Evolutionary conservation across 2,797 vertebrate genomes (phyloP).

Genomic region (Ibycter americanus): DNA sequence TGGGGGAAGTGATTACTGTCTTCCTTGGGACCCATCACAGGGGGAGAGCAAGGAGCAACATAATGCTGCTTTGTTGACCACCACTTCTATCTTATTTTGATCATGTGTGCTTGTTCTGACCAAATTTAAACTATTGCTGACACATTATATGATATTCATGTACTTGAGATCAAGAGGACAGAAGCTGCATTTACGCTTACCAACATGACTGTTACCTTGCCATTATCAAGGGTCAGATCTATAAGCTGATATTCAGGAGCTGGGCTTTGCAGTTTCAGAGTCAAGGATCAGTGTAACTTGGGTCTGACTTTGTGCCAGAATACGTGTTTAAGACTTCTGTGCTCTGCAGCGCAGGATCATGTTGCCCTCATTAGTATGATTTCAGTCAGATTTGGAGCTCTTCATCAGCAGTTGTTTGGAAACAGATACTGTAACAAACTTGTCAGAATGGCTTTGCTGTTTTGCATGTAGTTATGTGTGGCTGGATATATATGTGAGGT

Average conservation of each 20-base stretch:
- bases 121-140: not conserved
- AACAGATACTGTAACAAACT: not conserved
- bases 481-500: not conserved
- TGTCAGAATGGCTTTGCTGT: not conserved
- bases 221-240: not conserved
- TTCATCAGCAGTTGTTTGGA: not conserved
- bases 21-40: not conserved
- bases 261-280: not conserved
- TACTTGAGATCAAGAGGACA: not conserved
- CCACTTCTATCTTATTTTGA: not conserved
- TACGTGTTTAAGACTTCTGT: not conserved
- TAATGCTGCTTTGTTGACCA: not conserved
- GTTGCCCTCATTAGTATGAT: not conserved
- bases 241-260: not conserved
- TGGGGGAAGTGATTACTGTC: accelerated
- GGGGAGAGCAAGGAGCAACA: not conserved
- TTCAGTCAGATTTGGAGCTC: not conserved
- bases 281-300: not conserved
- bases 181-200: not conserved
- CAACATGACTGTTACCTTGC: not conserved
- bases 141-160: accelerated
- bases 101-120: not conserved
- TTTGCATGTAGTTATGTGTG: not conserved
- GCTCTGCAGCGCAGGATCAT: not conserved
- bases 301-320: not conserved